phyloP scores from a whole-genome alignment of 2,888 invertebrate species.

The Andricus quercusramuli region DNA sequence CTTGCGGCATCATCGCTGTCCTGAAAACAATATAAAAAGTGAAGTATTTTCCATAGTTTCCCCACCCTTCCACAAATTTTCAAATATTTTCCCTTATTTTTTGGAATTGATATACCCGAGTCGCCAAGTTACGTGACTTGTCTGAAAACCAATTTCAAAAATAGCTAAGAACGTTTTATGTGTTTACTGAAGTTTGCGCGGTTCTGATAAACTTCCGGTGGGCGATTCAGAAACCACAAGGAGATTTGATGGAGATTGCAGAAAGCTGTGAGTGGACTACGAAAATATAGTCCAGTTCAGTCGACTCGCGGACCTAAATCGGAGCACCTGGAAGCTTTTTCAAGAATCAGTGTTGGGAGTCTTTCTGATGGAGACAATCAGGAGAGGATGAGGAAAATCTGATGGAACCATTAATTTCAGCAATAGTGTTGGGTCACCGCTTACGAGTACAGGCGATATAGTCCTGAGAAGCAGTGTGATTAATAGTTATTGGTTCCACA shows the following conservation, averaged over 20 bases:
- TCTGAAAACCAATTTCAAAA: conserved; percentile 17
- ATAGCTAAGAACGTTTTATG: neutral
- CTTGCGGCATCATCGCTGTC: conserved; percentile 56
- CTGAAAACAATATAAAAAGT: neutral
- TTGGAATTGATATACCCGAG: too few relatives aligned
- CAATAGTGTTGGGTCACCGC: neutral
- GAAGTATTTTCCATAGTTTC: neutral
- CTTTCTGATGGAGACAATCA: neutral
- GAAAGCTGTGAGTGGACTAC: neutral
- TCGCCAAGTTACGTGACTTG: neutral
- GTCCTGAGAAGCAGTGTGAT: conserved; percentile 4
- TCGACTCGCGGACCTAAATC: neutral
- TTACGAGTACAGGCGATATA: neutral
- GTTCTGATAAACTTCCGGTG: conserved; percentile 18
- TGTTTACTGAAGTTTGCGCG: conserved; percentile 13
- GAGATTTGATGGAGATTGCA: neutral
- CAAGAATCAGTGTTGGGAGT: neutral
- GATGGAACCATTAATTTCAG: neutral
- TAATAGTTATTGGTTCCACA: conserved; percentile 31
- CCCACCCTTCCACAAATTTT: neutral
- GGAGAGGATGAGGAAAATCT: too few relatives aligned
- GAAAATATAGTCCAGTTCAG: neutral
- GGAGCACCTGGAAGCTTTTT: neutral
- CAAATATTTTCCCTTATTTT: neutral
- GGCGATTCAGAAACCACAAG: neutral